phyloP scores from a whole-genome alignment of 92 coral and sea anemone genomes.

The Paragorgia papillata region DNA sequence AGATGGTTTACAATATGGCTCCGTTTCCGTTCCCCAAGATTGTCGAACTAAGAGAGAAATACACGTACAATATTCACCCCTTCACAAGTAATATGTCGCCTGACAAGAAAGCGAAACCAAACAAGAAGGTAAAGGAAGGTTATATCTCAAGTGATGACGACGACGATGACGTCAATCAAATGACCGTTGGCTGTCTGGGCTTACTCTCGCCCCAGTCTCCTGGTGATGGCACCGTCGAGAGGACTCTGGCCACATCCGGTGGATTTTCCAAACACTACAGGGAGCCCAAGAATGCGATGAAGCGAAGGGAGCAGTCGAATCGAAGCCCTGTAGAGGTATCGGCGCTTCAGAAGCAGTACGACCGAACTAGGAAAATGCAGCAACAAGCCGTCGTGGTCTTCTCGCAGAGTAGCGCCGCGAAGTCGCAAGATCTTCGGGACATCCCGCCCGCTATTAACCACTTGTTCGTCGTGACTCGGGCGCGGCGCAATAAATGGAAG shows the following conservation, averaged over 20 bases:
- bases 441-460: slow-evolving; percentile 91
- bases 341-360: slow-evolving; percentile 83
- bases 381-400: slow-evolving; percentile 96
- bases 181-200: slow-evolving; percentile 84
- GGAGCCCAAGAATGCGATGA: background rate
- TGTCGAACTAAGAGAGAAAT: slow-evolving; percentile 93
- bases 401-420: slow-evolving; percentile 79
- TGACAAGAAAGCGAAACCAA: slow-evolving; percentile 36
- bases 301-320: background rate
- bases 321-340: slow-evolving; percentile 66
- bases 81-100: slow-evolving; percentile 68
- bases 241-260: slow-evolving; percentile 27
- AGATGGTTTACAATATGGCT: slow-evolving; percentile 93
- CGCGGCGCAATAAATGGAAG: slow-evolving; percentile 59
- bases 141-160: slow-evolving; percentile 95
- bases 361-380: slow-evolving; percentile 91
- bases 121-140: slow-evolving; percentile 59
- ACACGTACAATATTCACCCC: slow-evolving; percentile 93
- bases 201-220: slow-evolving; percentile 74
- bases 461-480: slow-evolving; percentile 88
- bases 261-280: background rate
- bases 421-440: slow-evolving; percentile 80
- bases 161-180: slow-evolving; percentile 82
- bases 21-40: slow-evolving; percentile 95
- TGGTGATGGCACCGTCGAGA: slow-evolving; percentile 65